Percentiles rank a stretch among this genome's conserved stretches.
Evolutionary conservation across 1,140 invertebrate species (phyloP).

Genomic region (Metaphire vulgaris): DNA sequence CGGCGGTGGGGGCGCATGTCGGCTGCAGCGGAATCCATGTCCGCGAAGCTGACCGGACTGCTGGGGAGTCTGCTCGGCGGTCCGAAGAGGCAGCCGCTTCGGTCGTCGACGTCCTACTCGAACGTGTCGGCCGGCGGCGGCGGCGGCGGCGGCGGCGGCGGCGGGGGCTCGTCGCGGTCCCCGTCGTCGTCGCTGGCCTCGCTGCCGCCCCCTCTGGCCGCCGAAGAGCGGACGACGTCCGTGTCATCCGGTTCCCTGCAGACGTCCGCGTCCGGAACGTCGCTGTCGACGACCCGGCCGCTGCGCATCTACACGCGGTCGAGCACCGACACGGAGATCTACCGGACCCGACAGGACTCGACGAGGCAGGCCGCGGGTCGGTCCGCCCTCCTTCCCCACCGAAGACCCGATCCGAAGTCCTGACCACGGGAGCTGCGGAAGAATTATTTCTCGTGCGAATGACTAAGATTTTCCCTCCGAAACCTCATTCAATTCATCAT

Average conservation of each 20-base stretch:
- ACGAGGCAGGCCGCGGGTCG: background rate
- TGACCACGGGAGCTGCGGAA: no score
- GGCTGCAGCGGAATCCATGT: background rate
- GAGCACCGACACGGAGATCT: constrained; percentile 22
- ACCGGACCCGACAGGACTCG: constrained; percentile 1
- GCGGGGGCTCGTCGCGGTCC: background rate
- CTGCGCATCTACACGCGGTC: constrained; percentile 22
- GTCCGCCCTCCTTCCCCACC: background rate
- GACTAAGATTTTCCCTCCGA: no score
- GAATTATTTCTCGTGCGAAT: no score
- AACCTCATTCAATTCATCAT: no score
- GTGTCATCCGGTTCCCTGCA: background rate
- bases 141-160: no score
- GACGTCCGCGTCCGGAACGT: background rate
- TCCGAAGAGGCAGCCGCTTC: background rate
- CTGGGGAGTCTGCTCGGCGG: background rate
- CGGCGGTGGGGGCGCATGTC: background rate
- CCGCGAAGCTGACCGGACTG: background rate
- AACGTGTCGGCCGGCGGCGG: no score
- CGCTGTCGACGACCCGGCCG: constrained; percentile 16
- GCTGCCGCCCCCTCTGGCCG: background rate
- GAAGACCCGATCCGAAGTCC: background rate
- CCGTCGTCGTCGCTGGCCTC: background rate
- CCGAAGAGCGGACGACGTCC: background rate
- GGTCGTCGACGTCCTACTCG: background rate